A percentile compares a stretch with the other conserved stretches of the same genome.
Evolutionary conservation across 2,113 vertebrate species (phyloP).

Genomic region (Hemichromis elongatus): DNA sequence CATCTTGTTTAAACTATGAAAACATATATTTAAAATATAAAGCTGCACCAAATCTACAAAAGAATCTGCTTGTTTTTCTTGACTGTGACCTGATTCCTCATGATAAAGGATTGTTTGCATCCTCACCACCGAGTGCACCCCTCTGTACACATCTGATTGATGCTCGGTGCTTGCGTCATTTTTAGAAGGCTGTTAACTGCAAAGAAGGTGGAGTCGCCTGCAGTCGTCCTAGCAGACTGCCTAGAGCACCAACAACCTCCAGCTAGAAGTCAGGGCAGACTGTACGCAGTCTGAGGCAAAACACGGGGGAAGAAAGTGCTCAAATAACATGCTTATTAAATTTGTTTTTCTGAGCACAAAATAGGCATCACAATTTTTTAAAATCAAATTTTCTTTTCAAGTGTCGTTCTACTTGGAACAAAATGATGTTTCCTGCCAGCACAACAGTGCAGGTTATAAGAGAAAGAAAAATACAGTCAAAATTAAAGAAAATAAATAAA

Average conservation of each 20-base stretch:
- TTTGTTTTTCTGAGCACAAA: background rate
- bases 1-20: background rate
- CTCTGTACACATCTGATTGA: background rate
- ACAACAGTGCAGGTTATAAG: background rate
- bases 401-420: background rate
- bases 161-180: background rate
- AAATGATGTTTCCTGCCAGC: background rate
- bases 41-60: background rate
- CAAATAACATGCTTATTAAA: background rate
- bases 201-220: background rate
- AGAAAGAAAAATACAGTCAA: background rate
- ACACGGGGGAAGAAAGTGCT: background rate
- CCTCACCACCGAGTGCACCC: background rate
- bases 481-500: background rate
- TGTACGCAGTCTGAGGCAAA: background rate
- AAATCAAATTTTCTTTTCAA: background rate
- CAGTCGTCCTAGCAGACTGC: background rate
- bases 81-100: background rate
- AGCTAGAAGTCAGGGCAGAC: background rate
- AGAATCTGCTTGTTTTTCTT: background rate
- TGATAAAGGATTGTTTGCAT: background rate
- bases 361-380: background rate
- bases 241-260: background rate
- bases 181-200: background rate
- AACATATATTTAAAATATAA: background rate